Percentiles rank a stretch among this genome's conserved stretches.
phyloP scores from a whole-genome alignment of 2,888 invertebrate genomes.

The Dermolepida albohirtum region DNA sequence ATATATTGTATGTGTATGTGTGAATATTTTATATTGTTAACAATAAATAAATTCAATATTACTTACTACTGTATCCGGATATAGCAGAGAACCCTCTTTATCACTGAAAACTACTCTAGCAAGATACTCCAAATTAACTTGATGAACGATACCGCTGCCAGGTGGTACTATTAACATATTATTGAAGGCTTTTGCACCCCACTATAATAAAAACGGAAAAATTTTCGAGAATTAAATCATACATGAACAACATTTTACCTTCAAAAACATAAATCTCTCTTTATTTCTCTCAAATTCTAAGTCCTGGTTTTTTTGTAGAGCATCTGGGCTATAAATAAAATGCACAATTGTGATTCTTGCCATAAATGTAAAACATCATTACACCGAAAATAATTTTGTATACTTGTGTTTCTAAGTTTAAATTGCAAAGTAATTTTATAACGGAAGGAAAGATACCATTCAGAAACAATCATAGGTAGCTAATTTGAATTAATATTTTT shows the following conservation, averaged over 20 bases:
- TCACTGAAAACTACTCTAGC: conserved; percentile 89
- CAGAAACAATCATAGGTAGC: too few species aligned
- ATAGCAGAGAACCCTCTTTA: conserved; percentile 68
- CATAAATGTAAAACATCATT: too few species aligned
- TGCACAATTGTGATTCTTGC: not conserved
- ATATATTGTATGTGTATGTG: too few species aligned
- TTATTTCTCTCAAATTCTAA: conserved; percentile 95
- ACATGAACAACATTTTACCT: conserved; percentile 70
- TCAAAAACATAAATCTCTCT: conserved; percentile 95
- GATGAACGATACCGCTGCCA: conserved; percentile 98
- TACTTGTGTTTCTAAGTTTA: too few species aligned
- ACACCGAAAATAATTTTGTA: too few species aligned
- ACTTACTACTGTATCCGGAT: conserved; percentile 80
- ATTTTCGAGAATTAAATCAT: not conserved
- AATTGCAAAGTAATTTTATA: too few species aligned
- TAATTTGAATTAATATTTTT: too few species aligned
- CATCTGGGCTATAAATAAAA: conserved; percentile 78
- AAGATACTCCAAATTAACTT: conserved; percentile 96
- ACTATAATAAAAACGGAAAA: conserved; percentile 69
- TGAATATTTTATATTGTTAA: not conserved
- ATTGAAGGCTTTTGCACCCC: conserved; percentile 95
- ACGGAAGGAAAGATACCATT: too few species aligned
- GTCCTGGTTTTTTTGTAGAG: conserved; percentile 91
- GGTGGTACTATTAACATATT: conserved; percentile 99
- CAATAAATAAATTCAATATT: not conserved